Percentiles rank a stretch among this genome's conserved stretches.
Conservation (phyloP, 1,140 invertebrate species). For the Plutomurus gul region DNA sequence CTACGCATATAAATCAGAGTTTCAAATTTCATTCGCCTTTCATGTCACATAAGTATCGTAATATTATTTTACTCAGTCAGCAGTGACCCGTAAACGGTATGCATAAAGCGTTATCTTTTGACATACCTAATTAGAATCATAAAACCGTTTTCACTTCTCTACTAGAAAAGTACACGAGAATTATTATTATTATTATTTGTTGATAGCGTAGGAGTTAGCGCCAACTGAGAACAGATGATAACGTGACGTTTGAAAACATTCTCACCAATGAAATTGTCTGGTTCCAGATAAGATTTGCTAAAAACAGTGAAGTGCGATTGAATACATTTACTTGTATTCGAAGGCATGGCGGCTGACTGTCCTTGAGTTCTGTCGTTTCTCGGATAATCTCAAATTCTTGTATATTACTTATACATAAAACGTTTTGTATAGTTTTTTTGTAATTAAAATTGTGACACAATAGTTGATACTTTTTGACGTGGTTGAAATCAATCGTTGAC, state of each 20-base stretch:
- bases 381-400: conserved; percentile 2
- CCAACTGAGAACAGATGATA: neutral
- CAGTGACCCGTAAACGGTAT: too few relatives aligned
- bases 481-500: neutral
- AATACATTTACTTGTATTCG: conserved; percentile 22
- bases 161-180: too few relatives aligned
- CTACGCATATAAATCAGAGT: too few relatives aligned
- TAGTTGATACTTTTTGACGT: neutral
- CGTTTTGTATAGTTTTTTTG: conserved; percentile 17
- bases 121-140: too few relatives aligned
- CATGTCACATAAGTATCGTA: too few relatives aligned
- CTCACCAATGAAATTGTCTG: neutral
- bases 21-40: too few relatives aligned
- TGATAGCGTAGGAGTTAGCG: neutral
- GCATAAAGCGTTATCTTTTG: too few relatives aligned
- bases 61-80: too few relatives aligned
- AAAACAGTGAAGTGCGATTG: conserved; percentile 4
- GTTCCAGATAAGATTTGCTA: conserved; percentile 7
- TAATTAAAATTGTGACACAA: conserved; percentile 9
- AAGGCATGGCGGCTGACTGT: conserved; percentile 45
- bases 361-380: conserved; percentile 40
- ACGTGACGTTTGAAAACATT: neutral
- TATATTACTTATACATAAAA: conserved; percentile 28
- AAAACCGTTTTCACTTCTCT: too few relatives aligned
- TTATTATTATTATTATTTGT: too few relatives aligned